Evolutionary conservation across 2,888 invertebrate species (phyloP).

Genomic region (Xanthia icteritia): DNA sequence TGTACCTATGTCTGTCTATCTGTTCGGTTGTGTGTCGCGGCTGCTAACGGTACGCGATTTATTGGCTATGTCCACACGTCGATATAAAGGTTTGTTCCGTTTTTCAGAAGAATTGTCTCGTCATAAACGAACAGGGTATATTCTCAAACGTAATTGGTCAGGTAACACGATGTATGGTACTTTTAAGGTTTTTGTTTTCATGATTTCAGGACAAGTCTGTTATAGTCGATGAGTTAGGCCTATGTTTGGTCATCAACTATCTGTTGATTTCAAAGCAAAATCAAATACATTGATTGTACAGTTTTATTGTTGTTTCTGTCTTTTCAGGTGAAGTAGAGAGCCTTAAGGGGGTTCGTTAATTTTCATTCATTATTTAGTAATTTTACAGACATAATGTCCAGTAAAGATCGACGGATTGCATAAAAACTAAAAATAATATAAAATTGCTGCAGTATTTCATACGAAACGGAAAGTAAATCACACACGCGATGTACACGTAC

Average conservation of each 20-base stretch:
- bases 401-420: conserved; percentile 42
- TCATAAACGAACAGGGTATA: conserved; percentile 5
- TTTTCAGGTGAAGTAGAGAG: not conserved
- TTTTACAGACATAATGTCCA: not conserved
- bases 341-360: not conserved
- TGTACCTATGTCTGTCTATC: conserved; percentile 73
- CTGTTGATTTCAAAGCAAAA: not conserved
- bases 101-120: conserved; percentile 33
- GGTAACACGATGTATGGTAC: no score
- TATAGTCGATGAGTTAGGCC: not conserved
- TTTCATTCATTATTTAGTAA: not conserved
- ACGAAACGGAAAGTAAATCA: conserved; percentile 76
- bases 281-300: not conserved
- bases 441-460: conserved; percentile 58
- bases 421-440: conserved; percentile 55
- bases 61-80: conserved; percentile 62
- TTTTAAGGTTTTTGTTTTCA: not conserved
- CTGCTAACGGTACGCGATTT: conserved; percentile 67
- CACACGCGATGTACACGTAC: conserved; percentile 64
- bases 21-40: conserved; percentile 67
- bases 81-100: conserved; percentile 52
- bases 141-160: not conserved
- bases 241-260: not conserved
- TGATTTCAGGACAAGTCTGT: not conserved
- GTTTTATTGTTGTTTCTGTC: not conserved